phyloP scores from a whole-genome alignment of 2,888 invertebrate species.

The Pandemis heparana region DNA sequence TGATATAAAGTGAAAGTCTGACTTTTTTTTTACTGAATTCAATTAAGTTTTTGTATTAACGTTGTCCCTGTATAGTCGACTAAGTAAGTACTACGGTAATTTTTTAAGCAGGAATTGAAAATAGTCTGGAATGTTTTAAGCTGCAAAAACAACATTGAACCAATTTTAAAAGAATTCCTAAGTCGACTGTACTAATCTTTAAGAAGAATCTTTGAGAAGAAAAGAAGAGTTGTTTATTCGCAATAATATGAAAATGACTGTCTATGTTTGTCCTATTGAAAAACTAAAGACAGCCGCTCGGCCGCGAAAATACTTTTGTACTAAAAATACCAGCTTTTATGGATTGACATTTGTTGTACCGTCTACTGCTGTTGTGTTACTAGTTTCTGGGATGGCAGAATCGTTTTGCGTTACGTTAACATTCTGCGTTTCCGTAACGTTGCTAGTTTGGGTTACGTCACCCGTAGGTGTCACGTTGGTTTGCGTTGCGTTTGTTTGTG shows the following conservation, averaged over 20 bases:
- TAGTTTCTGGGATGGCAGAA: background rate
- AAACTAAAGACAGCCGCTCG: background rate
- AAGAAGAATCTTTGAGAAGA: no score
- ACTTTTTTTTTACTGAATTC: no score
- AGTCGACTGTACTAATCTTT: no score
- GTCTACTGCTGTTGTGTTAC: background rate
- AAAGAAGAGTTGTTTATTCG: no score
- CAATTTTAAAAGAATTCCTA: no score
- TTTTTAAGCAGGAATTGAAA: no score
- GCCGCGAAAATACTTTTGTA: background rate
- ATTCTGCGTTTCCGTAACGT: background rate
- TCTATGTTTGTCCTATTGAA: background rate
- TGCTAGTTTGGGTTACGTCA: background rate
- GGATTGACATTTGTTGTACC: background rate
- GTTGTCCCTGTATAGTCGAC: no score
- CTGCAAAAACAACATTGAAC: no score
- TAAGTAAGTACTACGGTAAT: no score
- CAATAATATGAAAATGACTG: background rate
- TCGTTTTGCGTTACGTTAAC: slow-evolving; percentile 15
- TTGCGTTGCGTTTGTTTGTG: background rate
- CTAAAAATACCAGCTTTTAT: background rate
- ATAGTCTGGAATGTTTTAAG: no score
- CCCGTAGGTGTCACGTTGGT: background rate
- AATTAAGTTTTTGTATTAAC: no score
- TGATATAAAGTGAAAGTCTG: no score